A percentile compares a stretch with the other conserved stretches of the same genome.
Conservation (phyloP, 2,113 vertebrate genomes). For the Morone saxatilis region DNA sequence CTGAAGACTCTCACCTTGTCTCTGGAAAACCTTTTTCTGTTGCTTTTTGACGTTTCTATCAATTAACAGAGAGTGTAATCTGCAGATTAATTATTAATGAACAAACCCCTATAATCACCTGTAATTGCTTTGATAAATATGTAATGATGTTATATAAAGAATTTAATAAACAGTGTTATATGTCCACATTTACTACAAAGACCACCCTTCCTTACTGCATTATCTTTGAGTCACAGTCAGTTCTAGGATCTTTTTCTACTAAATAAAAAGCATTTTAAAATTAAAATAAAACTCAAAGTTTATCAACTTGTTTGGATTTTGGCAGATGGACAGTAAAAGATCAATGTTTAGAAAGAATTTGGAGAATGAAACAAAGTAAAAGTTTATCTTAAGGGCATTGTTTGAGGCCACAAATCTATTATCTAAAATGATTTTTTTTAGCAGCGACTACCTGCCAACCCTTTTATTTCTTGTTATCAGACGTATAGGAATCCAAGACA, state of each 20-base stretch:
- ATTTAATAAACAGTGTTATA: too few relatives aligned
- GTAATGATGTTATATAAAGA: neutral
- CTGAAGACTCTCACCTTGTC: neutral
- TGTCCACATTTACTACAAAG: neutral
- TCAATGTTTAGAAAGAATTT: neutral
- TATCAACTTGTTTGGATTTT: neutral
- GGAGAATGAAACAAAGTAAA: neutral
- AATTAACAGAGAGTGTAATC: neutral
- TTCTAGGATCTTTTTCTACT: neutral
- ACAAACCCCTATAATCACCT: neutral
- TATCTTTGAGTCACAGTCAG: neutral
- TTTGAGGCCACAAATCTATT: constrained; percentile 25
- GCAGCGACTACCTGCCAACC: constrained; percentile 25
- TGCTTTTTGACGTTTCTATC: neutral
- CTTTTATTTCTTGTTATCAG: constrained; percentile 48
- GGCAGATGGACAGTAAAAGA: neutral
- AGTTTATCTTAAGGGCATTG: constrained; percentile 12
- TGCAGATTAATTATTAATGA: neutral
- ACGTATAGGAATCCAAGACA: constrained; percentile 35
- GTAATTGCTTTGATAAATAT: neutral
- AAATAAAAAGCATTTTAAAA: neutral
- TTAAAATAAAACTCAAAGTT: neutral
- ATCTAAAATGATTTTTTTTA: constrained; percentile 27
- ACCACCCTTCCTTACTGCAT: neutral
- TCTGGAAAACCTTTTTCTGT: neutral